phyloP scores from a whole-genome alignment of 2,888 invertebrate species.

The Tachina grossa region DNA sequence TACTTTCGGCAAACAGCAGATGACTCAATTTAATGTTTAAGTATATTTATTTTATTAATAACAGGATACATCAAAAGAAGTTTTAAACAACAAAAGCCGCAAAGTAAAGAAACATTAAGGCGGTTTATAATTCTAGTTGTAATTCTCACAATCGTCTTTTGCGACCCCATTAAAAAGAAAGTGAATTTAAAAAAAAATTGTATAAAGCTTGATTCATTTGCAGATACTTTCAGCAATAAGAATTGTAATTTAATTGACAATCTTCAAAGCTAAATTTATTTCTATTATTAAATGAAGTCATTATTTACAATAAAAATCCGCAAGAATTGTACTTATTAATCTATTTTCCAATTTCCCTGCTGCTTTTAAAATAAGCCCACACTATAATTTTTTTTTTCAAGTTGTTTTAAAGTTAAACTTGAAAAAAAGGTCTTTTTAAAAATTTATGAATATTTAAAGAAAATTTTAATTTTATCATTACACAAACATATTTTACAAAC shows the following conservation, averaged over 20 bases:
- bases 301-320: not conserved
- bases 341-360: not conserved
- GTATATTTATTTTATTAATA: not conserved
- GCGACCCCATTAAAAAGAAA: not conserved
- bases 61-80: constrained; percentile 5
- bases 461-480: constrained; percentile 54
- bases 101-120: not conserved
- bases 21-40: constrained; percentile 24
- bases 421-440: constrained; percentile 26
- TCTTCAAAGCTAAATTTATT: too few species aligned
- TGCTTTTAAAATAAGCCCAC: constrained; percentile 10
- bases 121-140: not conserved
- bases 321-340: not conserved
- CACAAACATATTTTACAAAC: constrained; percentile 50
- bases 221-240: too few species aligned
- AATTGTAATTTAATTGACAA: too few species aligned
- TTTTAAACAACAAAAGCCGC: constrained; percentile 5
- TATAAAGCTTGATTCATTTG: too few species aligned
- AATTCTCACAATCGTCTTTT: not conserved
- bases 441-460: constrained; percentile 55
- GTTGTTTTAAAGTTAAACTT: not conserved
- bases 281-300: not conserved
- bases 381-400: constrained; percentile 22
- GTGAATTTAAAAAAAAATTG: not conserved
- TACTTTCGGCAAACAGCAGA: not conserved